Evolutionary conservation across 2,797 vertebrate species (phyloP), one percentile per base, ranked within the genome.

Genomic region (Toxotes lorentzi): DNA sequence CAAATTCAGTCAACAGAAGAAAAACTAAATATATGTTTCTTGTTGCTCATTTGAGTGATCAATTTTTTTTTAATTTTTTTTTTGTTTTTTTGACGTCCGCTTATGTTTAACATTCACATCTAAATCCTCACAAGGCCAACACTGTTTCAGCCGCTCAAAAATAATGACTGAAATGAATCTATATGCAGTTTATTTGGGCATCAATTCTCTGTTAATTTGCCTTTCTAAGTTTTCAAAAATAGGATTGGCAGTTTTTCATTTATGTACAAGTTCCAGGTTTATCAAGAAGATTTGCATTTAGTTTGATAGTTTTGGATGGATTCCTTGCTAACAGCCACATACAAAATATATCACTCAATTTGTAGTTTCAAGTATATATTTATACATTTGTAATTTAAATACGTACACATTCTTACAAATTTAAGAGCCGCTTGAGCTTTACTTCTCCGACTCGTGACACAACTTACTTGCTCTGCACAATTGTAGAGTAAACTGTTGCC

Each of bases 261-360:
- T 90, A 93, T 92, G 7, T 91, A 93, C 91, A 93, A 62, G 75
- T 78, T 92, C 64, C 66, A 75, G 70, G 68, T 90, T 76, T 60
- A 70, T 64, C 54, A 64, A 85, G 56, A 69, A 56, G 76, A 73
- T 74, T 77, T 74, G 65, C 60, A 76, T 74, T 79, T 70, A 35
- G 41, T 81, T 59, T 56, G 76, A 84, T 87, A 65, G 73, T 85
- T 86, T 85, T 47, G 17, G 65, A 76, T 68, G 51, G 27, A 66
- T 74, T 80, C 88, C 78, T 82, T 82, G 70, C 86, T 79, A 73
- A 93, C 84, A 86, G 82, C 90, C 89, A 94, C 87, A 91, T 91
- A 94, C 91, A 94, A 95, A 94, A 94, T 92, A 94, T 93, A 93
- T 93, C 78, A 92, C 89, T 89, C 32, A 53, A 78, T 89, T 86